phyloP scores from a whole-genome alignment of 2,797 vertebrate genomes.

The Thalassophryne amazonica region DNA sequence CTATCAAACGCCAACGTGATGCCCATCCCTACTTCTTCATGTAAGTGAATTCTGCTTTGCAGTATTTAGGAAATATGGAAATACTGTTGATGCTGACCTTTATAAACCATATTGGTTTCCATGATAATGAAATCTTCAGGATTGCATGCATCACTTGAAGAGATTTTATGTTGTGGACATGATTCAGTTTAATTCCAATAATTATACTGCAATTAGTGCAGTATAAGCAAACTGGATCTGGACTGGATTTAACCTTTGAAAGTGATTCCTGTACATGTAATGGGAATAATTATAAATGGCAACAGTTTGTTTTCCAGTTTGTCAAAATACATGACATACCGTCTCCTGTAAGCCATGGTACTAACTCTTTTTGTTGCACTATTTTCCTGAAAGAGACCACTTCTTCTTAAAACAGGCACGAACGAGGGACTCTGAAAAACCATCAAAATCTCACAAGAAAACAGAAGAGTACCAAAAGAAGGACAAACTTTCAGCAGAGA shows the following conservation, averaged over 20 bases:
- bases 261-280: constrained; percentile 28
- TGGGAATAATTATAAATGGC: constrained; percentile 67
- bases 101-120: background rate
- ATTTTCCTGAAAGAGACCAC: constrained; percentile 99
- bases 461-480: constrained; percentile 85
- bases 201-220: background rate
- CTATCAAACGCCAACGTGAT: constrained; percentile 24
- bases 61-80: constrained; percentile 11
- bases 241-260: constrained; percentile 22
- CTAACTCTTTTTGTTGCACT: constrained; percentile 99
- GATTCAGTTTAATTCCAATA: constrained; percentile 3
- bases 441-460: constrained; percentile 88
- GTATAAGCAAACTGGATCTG: background rate
- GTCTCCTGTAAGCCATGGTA: constrained; percentile 82
- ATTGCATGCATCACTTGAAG: constrained; percentile 34
- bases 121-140: background rate
- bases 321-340: constrained; percentile 60
- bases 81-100: constrained; percentile 4
- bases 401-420: constrained; percentile 99
- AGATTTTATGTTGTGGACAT: constrained; percentile 4
- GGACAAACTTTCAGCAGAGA: constrained; percentile 89
- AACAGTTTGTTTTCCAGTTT: constrained; percentile 53
- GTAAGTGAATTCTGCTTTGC: constrained; percentile 9
- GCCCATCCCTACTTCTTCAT: constrained; percentile 40
- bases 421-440: constrained; percentile 93